Evolutionary conservation across 2,113 vertebrate species (phyloP).

Genomic region (Tretioscincus oriximinensis): DNA sequence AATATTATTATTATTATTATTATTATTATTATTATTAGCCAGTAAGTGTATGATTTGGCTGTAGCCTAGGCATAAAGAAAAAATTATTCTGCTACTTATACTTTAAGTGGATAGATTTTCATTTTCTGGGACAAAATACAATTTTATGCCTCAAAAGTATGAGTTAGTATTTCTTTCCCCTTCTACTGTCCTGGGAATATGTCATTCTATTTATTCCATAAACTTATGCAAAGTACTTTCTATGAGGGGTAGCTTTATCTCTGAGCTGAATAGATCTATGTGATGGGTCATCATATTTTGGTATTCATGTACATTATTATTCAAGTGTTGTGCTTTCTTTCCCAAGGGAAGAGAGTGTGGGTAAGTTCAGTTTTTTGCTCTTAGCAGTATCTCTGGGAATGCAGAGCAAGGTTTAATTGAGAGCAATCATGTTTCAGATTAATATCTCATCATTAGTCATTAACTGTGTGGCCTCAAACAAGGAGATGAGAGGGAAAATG

Average conservation of each 20-base stretch:
- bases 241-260: background rate
- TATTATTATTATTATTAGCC: background rate
- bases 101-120: constrained; percentile 41
- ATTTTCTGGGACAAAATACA: background rate
- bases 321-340: constrained; percentile 43
- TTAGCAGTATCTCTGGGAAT: constrained; percentile 52
- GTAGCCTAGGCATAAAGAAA: constrained; percentile 27
- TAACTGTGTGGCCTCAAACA: constrained; percentile 37
- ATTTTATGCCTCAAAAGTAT: background rate
- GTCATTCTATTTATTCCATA: constrained; percentile 9
- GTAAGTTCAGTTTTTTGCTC: constrained; percentile 42
- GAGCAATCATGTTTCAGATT: constrained; percentile 56
- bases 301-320: constrained; percentile 31
- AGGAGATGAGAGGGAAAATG: constrained; percentile 32
- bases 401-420: constrained; percentile 60
- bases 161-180: background rate
- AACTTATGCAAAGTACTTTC: constrained; percentile 26
- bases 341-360: constrained; percentile 24
- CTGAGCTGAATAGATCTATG: background rate
- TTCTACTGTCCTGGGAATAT: background rate
- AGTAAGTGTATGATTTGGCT: constrained; percentile 32
- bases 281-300: background rate
- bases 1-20: background rate
- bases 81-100: constrained; percentile 8
- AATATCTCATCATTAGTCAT: constrained; percentile 55